Percentiles rank a stretch among this genome's conserved stretches.
Evolutionary conservation across 1,140 invertebrate species (phyloP).

Genomic region (Aphis craccivora): DNA sequence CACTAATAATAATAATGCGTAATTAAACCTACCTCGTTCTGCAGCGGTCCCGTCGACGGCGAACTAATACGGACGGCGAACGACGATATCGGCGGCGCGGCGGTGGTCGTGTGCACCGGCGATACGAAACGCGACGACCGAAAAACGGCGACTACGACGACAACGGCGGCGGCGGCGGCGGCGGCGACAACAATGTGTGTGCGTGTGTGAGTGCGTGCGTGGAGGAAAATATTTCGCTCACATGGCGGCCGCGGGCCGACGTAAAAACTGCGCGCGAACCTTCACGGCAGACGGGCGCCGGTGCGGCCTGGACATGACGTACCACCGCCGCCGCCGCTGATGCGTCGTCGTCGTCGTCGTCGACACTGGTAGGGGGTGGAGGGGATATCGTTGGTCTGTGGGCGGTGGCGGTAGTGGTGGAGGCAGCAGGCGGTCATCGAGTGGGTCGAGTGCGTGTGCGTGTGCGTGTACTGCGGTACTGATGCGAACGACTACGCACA

Average conservation of each 20-base stretch:
- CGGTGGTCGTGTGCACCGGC: constrained; percentile 25
- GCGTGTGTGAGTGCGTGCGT: neutral
- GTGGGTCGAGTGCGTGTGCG: constrained; percentile 25
- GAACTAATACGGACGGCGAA: neutral
- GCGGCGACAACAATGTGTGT: constrained; percentile 42
- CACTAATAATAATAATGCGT: no score
- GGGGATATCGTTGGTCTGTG: neutral
- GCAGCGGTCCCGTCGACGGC: neutral
- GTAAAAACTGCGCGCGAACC: constrained; percentile 55
- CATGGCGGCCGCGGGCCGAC: constrained; percentile 52
- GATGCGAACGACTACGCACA: neutral
- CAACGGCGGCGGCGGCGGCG: constrained; percentile 18
- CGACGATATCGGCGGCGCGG: neutral
- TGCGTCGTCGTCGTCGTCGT: constrained; percentile 1
- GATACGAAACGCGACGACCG: constrained; percentile 17
- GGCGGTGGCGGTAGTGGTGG: neutral
- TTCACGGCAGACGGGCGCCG: constrained; percentile 48
- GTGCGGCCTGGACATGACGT: constrained; percentile 39
- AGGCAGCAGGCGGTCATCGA: constrained; percentile 31
- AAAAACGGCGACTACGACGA: neutral
- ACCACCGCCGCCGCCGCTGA: neutral
- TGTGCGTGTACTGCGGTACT: constrained; percentile 3
- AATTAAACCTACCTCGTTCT: no score
- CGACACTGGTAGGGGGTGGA: neutral
- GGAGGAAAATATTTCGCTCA: constrained; percentile 42